Evolutionary conservation across 2,113 vertebrate species (phyloP).

Genomic region (Acanthisitta chloris): DNA sequence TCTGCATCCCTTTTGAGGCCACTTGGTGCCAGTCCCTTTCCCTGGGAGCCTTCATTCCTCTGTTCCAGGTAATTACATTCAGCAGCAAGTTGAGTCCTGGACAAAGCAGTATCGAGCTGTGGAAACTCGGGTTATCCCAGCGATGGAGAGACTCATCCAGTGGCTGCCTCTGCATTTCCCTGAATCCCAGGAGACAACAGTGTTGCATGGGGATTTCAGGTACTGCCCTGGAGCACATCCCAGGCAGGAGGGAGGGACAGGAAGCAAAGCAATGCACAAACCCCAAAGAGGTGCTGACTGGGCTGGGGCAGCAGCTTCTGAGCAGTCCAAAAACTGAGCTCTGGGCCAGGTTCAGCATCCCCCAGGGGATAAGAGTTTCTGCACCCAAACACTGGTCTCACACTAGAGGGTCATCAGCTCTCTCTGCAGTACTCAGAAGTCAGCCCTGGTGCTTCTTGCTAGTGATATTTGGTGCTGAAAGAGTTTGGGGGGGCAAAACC

Average conservation of each 20-base stretch:
- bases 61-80: constrained; percentile 71
- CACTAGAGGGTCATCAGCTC: background rate
- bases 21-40: background rate
- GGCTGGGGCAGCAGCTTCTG: background rate
- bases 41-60: background rate
- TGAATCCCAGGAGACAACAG: constrained; percentile 43
- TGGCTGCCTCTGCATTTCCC: constrained; percentile 83
- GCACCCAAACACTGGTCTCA: background rate
- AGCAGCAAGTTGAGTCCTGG: constrained; percentile 75
- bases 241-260: background rate
- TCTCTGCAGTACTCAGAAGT: background rate
- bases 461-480: background rate
- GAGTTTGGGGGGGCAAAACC: background rate
- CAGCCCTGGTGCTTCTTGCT: background rate
- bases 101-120: constrained; percentile 74
- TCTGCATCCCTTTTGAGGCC: background rate
- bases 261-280: background rate
- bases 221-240: constrained; percentile 17
- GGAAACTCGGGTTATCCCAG: constrained; percentile 70
- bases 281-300: background rate
- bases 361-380: background rate
- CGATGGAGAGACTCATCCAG: constrained; percentile 79
- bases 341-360: background rate
- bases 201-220: constrained; percentile 87
- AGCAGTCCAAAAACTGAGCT: background rate